phyloP scores from a whole-genome alignment of 2,113 vertebrate genomes.

The Cebus imitator region DNA sequence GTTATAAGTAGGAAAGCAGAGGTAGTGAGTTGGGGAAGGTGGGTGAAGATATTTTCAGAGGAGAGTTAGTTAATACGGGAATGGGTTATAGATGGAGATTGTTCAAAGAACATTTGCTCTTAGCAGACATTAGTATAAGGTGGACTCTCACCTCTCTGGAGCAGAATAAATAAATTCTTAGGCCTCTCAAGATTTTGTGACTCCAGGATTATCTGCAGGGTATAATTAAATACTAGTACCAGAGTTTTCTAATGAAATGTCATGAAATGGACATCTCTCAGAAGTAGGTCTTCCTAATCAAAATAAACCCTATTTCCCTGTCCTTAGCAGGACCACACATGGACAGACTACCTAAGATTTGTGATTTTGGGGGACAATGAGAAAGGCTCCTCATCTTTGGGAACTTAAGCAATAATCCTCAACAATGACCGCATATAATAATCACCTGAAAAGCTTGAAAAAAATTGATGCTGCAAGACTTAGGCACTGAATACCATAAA shows the following conservation, averaged over 20 bases:
- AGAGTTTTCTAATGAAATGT: neutral
- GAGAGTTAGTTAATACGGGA: neutral
- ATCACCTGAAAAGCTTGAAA: neutral
- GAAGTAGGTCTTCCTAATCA: neutral
- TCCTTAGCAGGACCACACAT: neutral
- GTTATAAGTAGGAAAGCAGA: constrained; percentile 28
- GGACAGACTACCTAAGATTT: neutral
- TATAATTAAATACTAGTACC: neutral
- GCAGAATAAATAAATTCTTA: neutral
- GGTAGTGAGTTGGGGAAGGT: neutral
- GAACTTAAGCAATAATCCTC: neutral
- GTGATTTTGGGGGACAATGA: neutral
- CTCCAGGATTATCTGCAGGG: neutral
- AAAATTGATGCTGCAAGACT: neutral
- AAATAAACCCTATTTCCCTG: neutral
- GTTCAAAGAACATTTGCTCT: neutral
- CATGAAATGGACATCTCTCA: neutral
- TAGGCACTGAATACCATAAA: neutral
- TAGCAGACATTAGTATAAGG: neutral
- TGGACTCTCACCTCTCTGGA: neutral
- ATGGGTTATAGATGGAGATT: neutral
- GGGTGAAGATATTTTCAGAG: neutral
- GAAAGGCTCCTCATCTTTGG: neutral
- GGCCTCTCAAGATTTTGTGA: neutral
- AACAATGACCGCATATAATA: neutral